Base-by-base conservation (phyloP, 1,140 invertebrate species). In the Drosophila triauraria region DNA sequence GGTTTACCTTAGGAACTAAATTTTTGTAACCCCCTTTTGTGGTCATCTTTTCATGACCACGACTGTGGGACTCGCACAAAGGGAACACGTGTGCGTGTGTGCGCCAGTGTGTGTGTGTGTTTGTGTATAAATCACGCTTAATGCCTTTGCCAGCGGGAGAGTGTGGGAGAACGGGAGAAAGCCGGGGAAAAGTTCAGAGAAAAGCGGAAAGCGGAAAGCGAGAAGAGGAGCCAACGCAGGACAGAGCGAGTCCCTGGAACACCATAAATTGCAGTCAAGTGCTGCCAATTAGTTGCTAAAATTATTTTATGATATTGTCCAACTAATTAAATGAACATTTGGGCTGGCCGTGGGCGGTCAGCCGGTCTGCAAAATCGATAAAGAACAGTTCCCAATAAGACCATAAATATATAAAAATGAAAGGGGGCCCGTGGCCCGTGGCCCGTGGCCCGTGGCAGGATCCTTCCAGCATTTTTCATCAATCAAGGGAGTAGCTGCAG, bases 261-360 rank as follows among this genome's bases (percentile, higher is more conserved):
- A 60, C 60, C 65, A 90, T 90, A 84, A 88, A 88, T 88, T 90
- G 85, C 81, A 84, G 81, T 90, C 84, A 88, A 88, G 85, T 90
- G 81, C 80, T 88, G 84, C 84, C 84, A 88, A 88, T 88, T 88
- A 88, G 84, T 84, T 84, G 77, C 82, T 75, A 75, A 87, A 86
- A 86, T 86, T 86, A 87, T 86, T 86, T 88, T 78, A 87, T 87
- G 80, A 83, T 88, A 87, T 77, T 76, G 80, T 72, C 72, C 76
- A 74, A 88, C 84, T 87, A 88, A 87, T 87, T 88, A 88, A 87
- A 83, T 59, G 54, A 61, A 72, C 62, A 78, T 82, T 78, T 68
- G 32, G 64, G 54, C 47, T 20, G 38, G 23, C 10, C 3, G 9
- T 44, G 30, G 59, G 46, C 35, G 54, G 46, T 38, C 59, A 9